phyloP scores from a whole-genome alignment of 2,888 invertebrate species.

The Eurytoma californica region DNA sequence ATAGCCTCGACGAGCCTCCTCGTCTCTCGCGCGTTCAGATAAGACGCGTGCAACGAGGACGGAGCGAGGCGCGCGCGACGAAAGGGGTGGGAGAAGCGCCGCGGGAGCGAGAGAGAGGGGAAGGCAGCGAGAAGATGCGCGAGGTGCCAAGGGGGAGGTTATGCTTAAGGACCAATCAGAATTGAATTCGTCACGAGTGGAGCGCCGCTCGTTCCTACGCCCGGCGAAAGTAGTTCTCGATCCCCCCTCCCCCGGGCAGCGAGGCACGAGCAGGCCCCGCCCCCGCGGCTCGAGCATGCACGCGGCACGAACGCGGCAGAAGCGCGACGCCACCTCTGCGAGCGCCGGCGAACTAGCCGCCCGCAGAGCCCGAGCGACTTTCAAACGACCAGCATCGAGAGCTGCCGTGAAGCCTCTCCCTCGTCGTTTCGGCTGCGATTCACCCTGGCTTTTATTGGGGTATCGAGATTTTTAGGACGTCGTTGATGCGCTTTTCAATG shows the following conservation, averaged over 20 bases:
- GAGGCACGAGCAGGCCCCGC: slow-evolving; percentile 44
- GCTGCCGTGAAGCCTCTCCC: background rate
- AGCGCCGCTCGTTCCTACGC: slow-evolving; percentile 71
- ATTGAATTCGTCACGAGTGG: slow-evolving; percentile 78
- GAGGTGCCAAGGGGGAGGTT: slow-evolving; percentile 71
- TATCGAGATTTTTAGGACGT: background rate
- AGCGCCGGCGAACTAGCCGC: slow-evolving; percentile 72
- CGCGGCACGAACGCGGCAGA: slow-evolving; percentile 56
- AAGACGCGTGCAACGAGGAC: slow-evolving; percentile 57
- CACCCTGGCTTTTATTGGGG: background rate
- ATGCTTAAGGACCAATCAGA: slow-evolving; percentile 79
- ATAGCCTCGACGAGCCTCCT: slow-evolving; percentile 56
- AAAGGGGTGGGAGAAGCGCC: slow-evolving; percentile 35
- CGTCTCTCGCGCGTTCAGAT: slow-evolving; percentile 58
- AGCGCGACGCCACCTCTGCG: slow-evolving; percentile 76
- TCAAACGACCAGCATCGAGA: slow-evolving; percentile 77
- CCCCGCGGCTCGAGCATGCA: slow-evolving; percentile 31
- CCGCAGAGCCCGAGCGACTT: slow-evolving; percentile 77
- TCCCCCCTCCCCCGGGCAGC: slow-evolving; percentile 44
- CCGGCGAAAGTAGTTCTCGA: slow-evolving; percentile 68
- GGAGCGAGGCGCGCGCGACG: slow-evolving; percentile 50
- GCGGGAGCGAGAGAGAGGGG: slow-evolving; percentile 49
- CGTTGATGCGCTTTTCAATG: background rate
- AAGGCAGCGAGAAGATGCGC: slow-evolving; percentile 61
- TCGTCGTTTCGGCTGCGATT: background rate